phyloP scores from a whole-genome alignment of 2,888 invertebrate genomes.

The Stenoptilia bipunctidactyla region DNA sequence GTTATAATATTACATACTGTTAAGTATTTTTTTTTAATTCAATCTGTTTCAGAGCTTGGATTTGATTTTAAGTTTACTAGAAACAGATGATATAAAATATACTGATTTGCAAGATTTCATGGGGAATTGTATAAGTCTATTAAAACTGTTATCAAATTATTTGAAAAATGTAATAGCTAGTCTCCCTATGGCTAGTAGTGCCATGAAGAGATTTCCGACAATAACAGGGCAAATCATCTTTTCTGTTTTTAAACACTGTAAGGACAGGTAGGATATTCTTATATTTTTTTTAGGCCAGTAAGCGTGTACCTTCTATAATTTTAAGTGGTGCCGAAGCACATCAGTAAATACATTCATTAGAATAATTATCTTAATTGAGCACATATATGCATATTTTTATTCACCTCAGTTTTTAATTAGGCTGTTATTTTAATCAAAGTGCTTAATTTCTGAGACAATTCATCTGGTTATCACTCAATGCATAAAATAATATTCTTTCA shows the following conservation, averaged over 20 bases:
- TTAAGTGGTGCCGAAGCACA: too few species aligned
- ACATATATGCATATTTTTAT: too few species aligned
- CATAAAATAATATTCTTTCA: too few species aligned
- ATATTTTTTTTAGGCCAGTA: constrained; percentile 7
- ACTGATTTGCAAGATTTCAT: constrained; percentile 27
- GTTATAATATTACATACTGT: too few species aligned
- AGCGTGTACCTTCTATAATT: not conserved
- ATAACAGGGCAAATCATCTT: constrained; percentile 41
- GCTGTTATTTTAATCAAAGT: too few species aligned
- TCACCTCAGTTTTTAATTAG: too few species aligned
- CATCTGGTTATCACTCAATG: too few species aligned
- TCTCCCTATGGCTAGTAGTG: constrained; percentile 27
- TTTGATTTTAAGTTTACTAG: constrained; percentile 23
- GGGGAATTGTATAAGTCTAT: constrained; percentile 29
- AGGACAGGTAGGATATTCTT: constrained; percentile 57
- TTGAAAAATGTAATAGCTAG: constrained; percentile 33
- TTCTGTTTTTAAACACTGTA: constrained; percentile 58
- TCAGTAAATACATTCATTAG: too few species aligned
- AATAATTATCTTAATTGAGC: too few species aligned
- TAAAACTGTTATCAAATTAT: constrained; percentile 35
- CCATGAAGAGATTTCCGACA: constrained; percentile 34
- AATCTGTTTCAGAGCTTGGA: constrained; percentile 30
- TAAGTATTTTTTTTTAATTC: constrained; percentile 3
- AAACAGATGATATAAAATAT: constrained; percentile 20
- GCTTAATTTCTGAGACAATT: too few species aligned